Base-by-base conservation (phyloP, 2,797 vertebrate species). In the Merluccius polli region DNA sequence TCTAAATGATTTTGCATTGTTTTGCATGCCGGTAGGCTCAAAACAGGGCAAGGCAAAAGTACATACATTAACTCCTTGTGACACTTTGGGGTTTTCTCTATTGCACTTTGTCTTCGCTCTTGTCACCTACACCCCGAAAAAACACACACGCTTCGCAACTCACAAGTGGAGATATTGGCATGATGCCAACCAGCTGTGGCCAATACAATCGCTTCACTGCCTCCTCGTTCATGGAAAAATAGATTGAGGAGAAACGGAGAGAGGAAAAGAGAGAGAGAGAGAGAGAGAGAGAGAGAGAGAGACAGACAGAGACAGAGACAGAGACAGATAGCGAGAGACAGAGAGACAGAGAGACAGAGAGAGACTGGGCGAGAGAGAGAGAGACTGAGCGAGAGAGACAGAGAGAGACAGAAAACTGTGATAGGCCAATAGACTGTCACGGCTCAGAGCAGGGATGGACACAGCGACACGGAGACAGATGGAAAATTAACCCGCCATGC, bases 1-100 rank as follows among this genome's bases (percentile, higher is more conserved):
- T 89, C 88, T 86, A 90, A 90, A 89, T 86, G 73, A 86, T 89
- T 91, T 87, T 87, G 84, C 82, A 82, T 68, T 68, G 65, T 68
- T 68, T 68, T 68, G 65, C 65, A 31, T 31, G 65, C 65, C 24
- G 65, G 65, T 13, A 0, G 27, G 10, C 11, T 24, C 63, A 11
- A 16, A 29, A 27, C 63, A 24, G 27, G 65, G 65, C 27, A 3
- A 59, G 21, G 52, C 52, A 59, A 21, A 8, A 59, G 52, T 9
- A 24, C 52, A n/a, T 24, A 6, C 52, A 59, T 59, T 59, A 59
- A 59, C 52, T 59, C 52, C 52, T 24, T 8, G 65, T 31, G 65
- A 31, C 65, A 68, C 70, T 5, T 71, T 15, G 70, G 18, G 32
- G 32, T 35, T 21, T 36, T 36, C 33, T n/a, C 32, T 27, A 69